Conservation (phyloP, 2,113 vertebrate species). For the Colaptes auratus region DNA sequence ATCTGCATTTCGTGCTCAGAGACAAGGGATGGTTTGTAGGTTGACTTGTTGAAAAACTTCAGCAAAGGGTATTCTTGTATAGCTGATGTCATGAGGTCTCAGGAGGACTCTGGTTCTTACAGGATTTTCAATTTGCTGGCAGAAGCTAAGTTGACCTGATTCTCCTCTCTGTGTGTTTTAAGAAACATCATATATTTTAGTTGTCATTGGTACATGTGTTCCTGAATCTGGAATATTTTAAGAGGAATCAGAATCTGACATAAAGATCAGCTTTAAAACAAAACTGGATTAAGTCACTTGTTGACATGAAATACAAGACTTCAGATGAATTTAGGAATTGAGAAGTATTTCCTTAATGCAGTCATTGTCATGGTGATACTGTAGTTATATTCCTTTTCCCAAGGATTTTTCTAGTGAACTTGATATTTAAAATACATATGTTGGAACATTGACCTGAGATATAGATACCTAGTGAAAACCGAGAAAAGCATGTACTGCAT, state of each 20-base stretch:
- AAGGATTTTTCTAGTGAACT: background rate
- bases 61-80: background rate
- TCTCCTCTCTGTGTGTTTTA: background rate
- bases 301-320: background rate
- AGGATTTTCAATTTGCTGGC: slow-evolving; percentile 7
- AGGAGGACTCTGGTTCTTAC: background rate
- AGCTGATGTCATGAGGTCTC: background rate
- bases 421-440: background rate
- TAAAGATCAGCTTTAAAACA: background rate
- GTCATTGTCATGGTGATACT: background rate
- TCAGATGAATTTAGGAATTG: background rate
- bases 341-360: background rate
- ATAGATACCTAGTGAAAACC: background rate
- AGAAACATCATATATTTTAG: slow-evolving; percentile 7
- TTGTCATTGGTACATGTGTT: background rate
- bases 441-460: background rate
- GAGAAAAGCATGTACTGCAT: background rate
- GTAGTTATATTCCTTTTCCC: background rate
- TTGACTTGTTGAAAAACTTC: background rate
- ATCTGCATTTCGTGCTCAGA: background rate
- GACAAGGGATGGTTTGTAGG: background rate
- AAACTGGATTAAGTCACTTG: background rate
- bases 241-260: background rate
- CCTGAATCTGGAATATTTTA: slow-evolving; percentile 16
- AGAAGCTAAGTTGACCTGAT: slow-evolving; percentile 5